These are phyloP conservation scores for Serinus canaria DNA, from an alignment of 2,113 vertebrate genomes.

Conservation along the genomic window DNA sequence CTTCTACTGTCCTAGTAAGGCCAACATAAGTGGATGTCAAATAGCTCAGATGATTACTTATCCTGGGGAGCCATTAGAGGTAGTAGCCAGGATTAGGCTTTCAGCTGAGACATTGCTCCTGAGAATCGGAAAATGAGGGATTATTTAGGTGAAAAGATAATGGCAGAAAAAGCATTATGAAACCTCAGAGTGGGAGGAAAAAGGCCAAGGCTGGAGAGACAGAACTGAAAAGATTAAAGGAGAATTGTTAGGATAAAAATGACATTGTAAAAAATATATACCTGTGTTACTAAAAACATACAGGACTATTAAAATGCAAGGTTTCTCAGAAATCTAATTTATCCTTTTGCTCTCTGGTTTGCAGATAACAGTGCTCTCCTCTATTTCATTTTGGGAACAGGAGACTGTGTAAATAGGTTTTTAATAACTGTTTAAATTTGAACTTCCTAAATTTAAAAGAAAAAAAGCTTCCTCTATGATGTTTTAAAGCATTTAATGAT, in stretches of 20 bases:
- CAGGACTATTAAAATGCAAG: conserved; percentile 6
- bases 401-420: background rate
- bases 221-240: conserved; percentile 32
- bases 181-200: conserved; percentile 23
- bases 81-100: conserved; percentile 51
- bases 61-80: conserved; percentile 40
- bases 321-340: conserved; percentile 34
- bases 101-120: conserved; percentile 32
- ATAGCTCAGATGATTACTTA: conserved; percentile 41
- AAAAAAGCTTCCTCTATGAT: background rate
- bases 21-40: conserved; percentile 45
- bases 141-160: conserved; percentile 64
- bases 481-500: background rate
- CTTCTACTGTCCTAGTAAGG: conserved; percentile 4
- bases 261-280: background rate
- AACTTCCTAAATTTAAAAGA: conserved; percentile 1
- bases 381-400: background rate
- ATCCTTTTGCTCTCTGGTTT: background rate
- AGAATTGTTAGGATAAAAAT: conserved; percentile 29
- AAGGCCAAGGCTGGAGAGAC: background rate
- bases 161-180: conserved; percentile 50
- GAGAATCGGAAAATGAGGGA: conserved; percentile 51
- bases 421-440: conserved; percentile 30
- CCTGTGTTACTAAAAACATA: conserved; percentile 21
- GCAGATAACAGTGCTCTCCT: conserved; percentile 9